phyloP scores from a whole-genome alignment of 2,888 invertebrate genomes.

The Macrophya alboannulata region DNA sequence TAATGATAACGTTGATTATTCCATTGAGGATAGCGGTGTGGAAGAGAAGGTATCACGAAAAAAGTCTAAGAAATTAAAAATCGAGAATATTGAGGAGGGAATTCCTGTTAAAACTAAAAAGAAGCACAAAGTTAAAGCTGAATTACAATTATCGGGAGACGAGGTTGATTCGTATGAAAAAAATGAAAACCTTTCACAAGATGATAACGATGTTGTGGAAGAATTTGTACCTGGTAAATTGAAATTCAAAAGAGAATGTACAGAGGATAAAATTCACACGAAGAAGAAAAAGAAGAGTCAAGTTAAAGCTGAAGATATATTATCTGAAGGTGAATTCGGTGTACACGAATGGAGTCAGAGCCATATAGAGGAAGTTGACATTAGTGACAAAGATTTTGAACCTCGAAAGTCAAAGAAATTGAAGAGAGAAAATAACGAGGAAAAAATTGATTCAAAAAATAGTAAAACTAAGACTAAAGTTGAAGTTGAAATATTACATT shows the following conservation, averaged over 20 bases:
- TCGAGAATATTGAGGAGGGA: slow-evolving; percentile 30
- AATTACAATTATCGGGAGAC: neutral
- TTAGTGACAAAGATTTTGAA: neutral
- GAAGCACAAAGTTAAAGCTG: slow-evolving; percentile 47
- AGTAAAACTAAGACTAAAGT: slow-evolving; percentile 28
- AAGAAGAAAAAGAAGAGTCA: slow-evolving; percentile 46
- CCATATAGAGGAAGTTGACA: neutral
- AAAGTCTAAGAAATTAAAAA: slow-evolving; percentile 41
- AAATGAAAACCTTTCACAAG: neutral
- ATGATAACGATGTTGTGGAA: neutral
- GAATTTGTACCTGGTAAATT: slow-evolving; percentile 6
- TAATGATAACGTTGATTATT: slow-evolving; percentile 17
- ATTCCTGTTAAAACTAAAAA: slow-evolving; percentile 1
- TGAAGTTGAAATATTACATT: neutral
- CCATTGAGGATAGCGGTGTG: slow-evolving; percentile 51
- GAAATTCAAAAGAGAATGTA: slow-evolving; percentile 14
- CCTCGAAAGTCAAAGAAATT: slow-evolving; percentile 38
- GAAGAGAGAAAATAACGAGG: slow-evolving; percentile 50
- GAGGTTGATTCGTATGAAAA: neutral
- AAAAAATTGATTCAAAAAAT: slow-evolving; percentile 52
- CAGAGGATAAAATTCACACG: neutral
- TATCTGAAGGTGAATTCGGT: neutral
- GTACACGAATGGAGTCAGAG: neutral
- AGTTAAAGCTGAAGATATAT: slow-evolving; percentile 12
- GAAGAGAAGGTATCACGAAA: slow-evolving; percentile 36